Base-by-base conservation (phyloP, 2,888 invertebrate genomes). In the Junonia oenone region DNA sequence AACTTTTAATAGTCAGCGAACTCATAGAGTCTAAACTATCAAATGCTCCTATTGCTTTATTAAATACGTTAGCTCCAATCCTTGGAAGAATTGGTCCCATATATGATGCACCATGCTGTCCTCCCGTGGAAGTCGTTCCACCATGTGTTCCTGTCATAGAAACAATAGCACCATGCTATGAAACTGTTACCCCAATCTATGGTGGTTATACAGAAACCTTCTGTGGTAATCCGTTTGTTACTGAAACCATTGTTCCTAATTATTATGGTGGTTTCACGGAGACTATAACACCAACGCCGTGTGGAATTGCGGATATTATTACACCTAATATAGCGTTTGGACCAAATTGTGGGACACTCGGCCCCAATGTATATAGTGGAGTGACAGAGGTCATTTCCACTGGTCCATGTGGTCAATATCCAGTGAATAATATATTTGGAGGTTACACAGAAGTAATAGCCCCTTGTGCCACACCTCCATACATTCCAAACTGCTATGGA, bases 1-100 rank as follows among this genome's bases (percentile, higher is more conserved):
- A 84, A 55, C 59, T 84, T 0, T 61, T 84, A 0, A 76, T 86
- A 0, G 76, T 80, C 0, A 81, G 78, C n/a, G 78, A 83, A 6
- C 59, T 83, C 0, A 67, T 83, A 1, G 76, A 78, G 50, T 62
- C 68, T 0, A 61, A 57, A 6, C 52, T 63, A 33, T 60, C 51
- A 11, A 38, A 56, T 13, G 51, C 59, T 11, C 38, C 51, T 6
- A 55, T 56, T 6, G 37, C 48, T 14, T 51, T 54, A 6, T 49
- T 62, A 4, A 64, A 62, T 5, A 47, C 45, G 9, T n/a, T 62
- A 2, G 45, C 55, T 17, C 40, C 54, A 22, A 61, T 66, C 4
- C 19, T 58, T 8, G 68, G 68, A 45, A 57, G 51, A 8, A 14
- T 62, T 0, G 19, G 40, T 5, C 56, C 61, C 15, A 47, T 59